Evolutionary conservation across 2,113 vertebrate species (phyloP), one percentile per base, ranked within the genome.

Genomic region (Festucalex cinctus): DNA sequence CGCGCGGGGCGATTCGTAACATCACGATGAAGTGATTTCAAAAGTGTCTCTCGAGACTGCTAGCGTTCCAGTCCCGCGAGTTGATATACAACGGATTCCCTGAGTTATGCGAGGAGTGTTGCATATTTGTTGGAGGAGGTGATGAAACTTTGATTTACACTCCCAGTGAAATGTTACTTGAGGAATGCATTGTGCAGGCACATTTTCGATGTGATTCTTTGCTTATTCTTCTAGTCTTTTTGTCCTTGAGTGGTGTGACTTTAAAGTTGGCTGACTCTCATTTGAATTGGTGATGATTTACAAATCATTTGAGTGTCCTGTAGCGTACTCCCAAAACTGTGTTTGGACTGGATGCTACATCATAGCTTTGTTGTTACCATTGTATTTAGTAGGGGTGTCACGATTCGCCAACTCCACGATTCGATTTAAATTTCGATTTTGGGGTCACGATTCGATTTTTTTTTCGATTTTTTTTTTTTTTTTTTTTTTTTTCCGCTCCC

Each of bases 21-120:
- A 22, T 62, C 60, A 62, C 13, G 37, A 62, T 44, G 60, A 62
- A 62, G 39, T 37, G 37, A 43, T 62, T 62, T 43, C 7, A 41
- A 62, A 43, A 13, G 36, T 26, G n/a, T 62, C 60, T 43, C 60
- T 57, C 2, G 54, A 57, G 54, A 17, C 54, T 28, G 39, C 22
- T 24, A 9, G 13, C 22, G 9, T 26, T 41, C 9, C 36, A 39
- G 14, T 60, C 60, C 36, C 24, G 59, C 59, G 12, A 41, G 59
- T 24, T 14, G 20, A 57, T 57, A 17, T 19, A 2, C 54, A 57
- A 57, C 54, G 54, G 24, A 41, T 61, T 41, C 12, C 20, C 32
- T n/a, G 37, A 24, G 37, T 16, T 62, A 41, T 62, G 59, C n/a
- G 39, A 24, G 37, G 39, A 24, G 37, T 43, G 59, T 62, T 43